These are phyloP conservation scores for Melitaea cinxia DNA, from an alignment of 1,140 invertebrate species.

Conservation along the genomic window DNA sequence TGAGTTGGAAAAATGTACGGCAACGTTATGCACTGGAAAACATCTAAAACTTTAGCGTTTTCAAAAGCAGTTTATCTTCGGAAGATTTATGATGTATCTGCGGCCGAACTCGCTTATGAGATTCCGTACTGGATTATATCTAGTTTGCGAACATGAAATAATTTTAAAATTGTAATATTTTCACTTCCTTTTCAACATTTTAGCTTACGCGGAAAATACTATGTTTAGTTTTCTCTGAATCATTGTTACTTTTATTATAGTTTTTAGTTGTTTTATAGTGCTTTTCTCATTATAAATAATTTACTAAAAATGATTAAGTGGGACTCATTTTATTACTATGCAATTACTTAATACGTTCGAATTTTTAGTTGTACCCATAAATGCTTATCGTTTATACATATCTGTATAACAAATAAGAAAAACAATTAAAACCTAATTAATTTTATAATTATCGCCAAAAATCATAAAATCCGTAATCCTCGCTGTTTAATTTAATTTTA, in stretches of 20 bases:
- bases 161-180: conserved; percentile 5
- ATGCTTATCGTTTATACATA: neutral
- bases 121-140: conserved; percentile 2
- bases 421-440: neutral
- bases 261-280: no score
- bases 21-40: conserved; percentile 37
- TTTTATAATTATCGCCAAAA: neutral
- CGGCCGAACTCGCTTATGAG: conserved; percentile 8
- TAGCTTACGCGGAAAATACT: neutral
- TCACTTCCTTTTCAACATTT: neutral
- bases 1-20: conserved; percentile 34
- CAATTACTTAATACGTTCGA: no score
- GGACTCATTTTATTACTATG: no score
- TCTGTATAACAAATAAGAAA: neutral
- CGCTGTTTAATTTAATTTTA: conserved; percentile 18
- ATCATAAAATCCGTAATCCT: neutral
- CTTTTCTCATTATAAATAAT: no score
- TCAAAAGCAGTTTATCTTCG: conserved; percentile 45
- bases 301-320: no score
- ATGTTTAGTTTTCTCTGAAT: neutral
- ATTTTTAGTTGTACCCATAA: neutral
- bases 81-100: conserved; percentile 50
- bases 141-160: neutral
- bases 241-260: no score
- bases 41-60: conserved; percentile 42